Evolutionary conservation across 2,797 vertebrate species (phyloP).

Genomic region (Pangasius larnaudii): DNA sequence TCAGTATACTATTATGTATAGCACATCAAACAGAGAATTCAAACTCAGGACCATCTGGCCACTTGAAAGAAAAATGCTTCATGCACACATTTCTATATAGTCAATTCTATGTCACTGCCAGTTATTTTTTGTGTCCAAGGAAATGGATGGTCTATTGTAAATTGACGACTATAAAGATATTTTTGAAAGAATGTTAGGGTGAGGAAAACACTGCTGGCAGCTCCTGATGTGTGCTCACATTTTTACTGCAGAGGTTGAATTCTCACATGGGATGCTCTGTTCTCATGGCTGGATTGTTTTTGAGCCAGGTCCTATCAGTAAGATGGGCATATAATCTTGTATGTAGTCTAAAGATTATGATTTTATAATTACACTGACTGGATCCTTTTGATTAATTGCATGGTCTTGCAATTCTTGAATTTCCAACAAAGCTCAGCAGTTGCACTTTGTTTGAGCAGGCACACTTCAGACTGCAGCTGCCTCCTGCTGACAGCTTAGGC

Average conservation of each 20-base stretch:
- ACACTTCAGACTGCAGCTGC: background rate
- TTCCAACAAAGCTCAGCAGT: conserved; percentile 11
- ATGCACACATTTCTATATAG: conserved; percentile 25
- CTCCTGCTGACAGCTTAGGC: conserved; percentile 12
- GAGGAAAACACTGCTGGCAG: conserved; percentile 53
- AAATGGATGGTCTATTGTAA: conserved; percentile 47
- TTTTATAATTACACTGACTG: conserved; percentile 18
- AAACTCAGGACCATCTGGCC: conserved; percentile 35
- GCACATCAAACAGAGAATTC: background rate
- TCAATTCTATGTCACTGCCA: conserved; percentile 31
- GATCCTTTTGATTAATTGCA: conserved; percentile 33
- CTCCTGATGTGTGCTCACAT: conserved; percentile 44
- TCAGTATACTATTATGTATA: background rate
- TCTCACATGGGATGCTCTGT: background rate
- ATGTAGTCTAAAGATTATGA: conserved; percentile 24
- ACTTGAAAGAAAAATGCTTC: background rate
- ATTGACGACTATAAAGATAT: background rate
- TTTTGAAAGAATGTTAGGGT: background rate
- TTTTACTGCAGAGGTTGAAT: conserved; percentile 52
- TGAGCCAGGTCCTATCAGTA: conserved; percentile 30
- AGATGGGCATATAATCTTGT: conserved; percentile 17
- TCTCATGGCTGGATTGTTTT: background rate
- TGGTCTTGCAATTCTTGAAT: conserved; percentile 13
- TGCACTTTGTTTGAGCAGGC: background rate
- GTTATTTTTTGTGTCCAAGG: conserved; percentile 30